Base-by-base conservation (phyloP, 2,797 vertebrate genomes). In the Phaenicophaeus curvirostris region DNA sequence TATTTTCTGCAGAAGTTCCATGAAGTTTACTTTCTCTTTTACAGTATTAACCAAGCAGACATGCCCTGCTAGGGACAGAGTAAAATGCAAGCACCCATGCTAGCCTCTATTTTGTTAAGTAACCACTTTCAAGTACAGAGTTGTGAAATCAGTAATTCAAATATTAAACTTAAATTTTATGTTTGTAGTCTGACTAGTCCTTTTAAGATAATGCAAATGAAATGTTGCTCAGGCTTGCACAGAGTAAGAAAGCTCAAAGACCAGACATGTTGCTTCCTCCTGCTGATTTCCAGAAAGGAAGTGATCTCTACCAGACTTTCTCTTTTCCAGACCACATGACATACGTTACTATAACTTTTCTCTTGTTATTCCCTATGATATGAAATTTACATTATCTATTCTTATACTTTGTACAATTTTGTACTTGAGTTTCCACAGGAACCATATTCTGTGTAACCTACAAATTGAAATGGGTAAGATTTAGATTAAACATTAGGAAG, bases 251-350 rank as follows among this genome's bases (percentile, higher is more conserved):
- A 80, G 16, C 13, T 72, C 20, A 14, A 20, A 55, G 30, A 50
- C 11, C 1, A 1, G 15, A 15, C 71, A 28, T 3, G 3, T 51
- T 55, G 2, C 8, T 61, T 87, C 20, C 4, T 76, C 5, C 13
- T 35, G 17, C 8, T 69, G 7, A 7, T 23, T 61, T 42, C 25
- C 27, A 42, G 48, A 53, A 66, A 61, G 8, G 4, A 42, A 20
- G 1, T 33, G 8, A 3, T 44, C 25, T 86, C 18, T 54, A 35
- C 13, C 13, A 9, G 15, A 58, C 35, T 75, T 82, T 48, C 13
- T 50, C 44, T 55, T 79, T 88, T 88, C 30, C 27, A 55, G 28
- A 41, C 9, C 44, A 3, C 12, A 35, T 68, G 31, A 13, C 1
- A 1, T 66, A n/a, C 0, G 23, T n/a, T 42, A 25, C 21, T 69